A percentile compares a stretch with the other conserved stretches of the same genome.
Conservation (phyloP, 2,797 vertebrate genomes). For the Buceros bicornis region DNA sequence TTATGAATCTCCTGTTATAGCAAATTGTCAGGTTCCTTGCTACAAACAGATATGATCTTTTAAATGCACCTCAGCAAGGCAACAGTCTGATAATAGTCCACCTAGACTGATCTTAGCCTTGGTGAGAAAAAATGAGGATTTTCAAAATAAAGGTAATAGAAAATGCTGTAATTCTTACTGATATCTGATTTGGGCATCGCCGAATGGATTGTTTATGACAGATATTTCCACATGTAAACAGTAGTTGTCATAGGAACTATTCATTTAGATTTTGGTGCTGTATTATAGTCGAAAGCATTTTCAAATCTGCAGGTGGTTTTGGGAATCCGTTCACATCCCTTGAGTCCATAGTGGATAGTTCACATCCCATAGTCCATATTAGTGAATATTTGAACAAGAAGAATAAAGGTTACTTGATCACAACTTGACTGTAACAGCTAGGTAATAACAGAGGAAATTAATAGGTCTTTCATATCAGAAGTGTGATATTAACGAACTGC, state of each 20-base stretch:
- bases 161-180: background rate
- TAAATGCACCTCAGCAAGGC: background rate
- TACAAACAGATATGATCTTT: background rate
- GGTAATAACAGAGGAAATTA: background rate
- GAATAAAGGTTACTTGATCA: background rate
- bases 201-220: background rate
- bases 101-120: background rate
- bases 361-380: background rate
- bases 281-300: background rate
- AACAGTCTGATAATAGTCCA: background rate
- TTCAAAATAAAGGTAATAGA: background rate
- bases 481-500: background rate
- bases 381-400: background rate
- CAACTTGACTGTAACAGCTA: background rate
- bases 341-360: background rate
- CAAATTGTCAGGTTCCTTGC: conserved; percentile 5
- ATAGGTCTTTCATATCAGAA: background rate
- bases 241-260: background rate
- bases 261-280: background rate
- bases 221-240: background rate
- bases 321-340: background rate
- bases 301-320: background rate
- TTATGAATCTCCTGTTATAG: conserved; percentile 60
- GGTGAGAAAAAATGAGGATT: background rate
- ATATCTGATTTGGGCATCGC: background rate